phyloP scores from a whole-genome alignment of 53 echinoderm and acorn worm species.

The Temnopleurus reevesii region DNA sequence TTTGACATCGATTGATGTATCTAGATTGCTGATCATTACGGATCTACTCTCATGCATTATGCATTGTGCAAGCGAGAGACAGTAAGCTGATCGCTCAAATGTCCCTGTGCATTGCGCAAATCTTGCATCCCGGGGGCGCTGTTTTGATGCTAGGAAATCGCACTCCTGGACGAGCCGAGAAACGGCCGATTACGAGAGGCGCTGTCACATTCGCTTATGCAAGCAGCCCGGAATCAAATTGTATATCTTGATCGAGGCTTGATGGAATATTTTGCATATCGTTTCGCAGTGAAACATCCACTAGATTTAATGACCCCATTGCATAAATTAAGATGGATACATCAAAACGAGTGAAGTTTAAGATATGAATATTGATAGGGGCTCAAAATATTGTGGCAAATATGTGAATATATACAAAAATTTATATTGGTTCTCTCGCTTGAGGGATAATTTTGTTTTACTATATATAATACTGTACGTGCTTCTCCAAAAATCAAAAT shows the following conservation, averaged over 20 bases:
- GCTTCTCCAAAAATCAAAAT: no score
- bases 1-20: background rate
- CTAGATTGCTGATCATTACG: background rate
- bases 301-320: background rate
- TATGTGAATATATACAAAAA: no score
- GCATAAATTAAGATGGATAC: background rate
- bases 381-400: background rate
- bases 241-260: background rate
- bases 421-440: no score
- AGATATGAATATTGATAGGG: background rate
- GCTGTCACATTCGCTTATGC: background rate
- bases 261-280: background rate
- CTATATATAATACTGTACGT: no score
- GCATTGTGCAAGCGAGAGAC: background rate
- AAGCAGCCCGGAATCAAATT: background rate
- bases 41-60: background rate
- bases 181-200: background rate
- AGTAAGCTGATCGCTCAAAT: conserved; percentile 3
- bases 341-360: background rate
- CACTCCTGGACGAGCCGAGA: background rate
- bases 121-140: background rate
- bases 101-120: background rate
- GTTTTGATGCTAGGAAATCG: conserved; percentile 1
- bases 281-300: background rate
- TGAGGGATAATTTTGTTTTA: no score